phyloP scores from a whole-genome alignment of 2,113 vertebrate genomes.

The Melanocharis versteri region DNA sequence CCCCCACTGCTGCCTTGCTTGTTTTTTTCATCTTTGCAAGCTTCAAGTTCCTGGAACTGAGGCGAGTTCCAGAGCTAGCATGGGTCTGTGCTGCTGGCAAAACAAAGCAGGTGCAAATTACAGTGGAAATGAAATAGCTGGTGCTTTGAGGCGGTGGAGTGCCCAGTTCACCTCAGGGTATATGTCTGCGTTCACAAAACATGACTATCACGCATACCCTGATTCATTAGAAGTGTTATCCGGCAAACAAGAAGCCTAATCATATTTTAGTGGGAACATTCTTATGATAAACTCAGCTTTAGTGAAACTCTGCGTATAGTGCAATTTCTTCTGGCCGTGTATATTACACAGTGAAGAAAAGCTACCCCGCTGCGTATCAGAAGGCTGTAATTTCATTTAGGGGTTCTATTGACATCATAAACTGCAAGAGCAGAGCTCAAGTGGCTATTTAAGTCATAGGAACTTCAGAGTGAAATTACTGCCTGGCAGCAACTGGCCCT shows the following conservation, averaged over 20 bases:
- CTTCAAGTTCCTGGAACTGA: conserved; percentile 58
- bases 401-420: conserved; percentile 79
- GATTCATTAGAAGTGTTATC: conserved; percentile 80
- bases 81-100: conserved; percentile 79
- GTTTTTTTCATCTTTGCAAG: conserved; percentile 42
- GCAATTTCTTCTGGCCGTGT: conserved; percentile 77
- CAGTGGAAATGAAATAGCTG: conserved; percentile 74
- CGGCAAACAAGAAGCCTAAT: conserved; percentile 79
- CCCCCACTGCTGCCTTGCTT: neutral
- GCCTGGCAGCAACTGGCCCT: conserved; percentile 71
- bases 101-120: conserved; percentile 83
- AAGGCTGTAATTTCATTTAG: conserved; percentile 84
- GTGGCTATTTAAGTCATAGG: conserved; percentile 82
- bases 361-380: conserved; percentile 78
- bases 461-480: conserved; percentile 79
- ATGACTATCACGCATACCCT: conserved; percentile 72
- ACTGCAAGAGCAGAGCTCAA: conserved; percentile 78
- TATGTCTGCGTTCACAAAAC: conserved; percentile 75
- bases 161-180: conserved; percentile 78
- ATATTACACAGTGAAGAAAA: conserved; percentile 79
- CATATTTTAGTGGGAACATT: conserved; percentile 75
- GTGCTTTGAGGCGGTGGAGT: conserved; percentile 71
- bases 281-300: conserved; percentile 79
- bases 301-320: conserved; percentile 72
- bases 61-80: conserved; percentile 69